Conservation (phyloP, 2,888 invertebrate genomes). For the Cryptus armator region DNA sequence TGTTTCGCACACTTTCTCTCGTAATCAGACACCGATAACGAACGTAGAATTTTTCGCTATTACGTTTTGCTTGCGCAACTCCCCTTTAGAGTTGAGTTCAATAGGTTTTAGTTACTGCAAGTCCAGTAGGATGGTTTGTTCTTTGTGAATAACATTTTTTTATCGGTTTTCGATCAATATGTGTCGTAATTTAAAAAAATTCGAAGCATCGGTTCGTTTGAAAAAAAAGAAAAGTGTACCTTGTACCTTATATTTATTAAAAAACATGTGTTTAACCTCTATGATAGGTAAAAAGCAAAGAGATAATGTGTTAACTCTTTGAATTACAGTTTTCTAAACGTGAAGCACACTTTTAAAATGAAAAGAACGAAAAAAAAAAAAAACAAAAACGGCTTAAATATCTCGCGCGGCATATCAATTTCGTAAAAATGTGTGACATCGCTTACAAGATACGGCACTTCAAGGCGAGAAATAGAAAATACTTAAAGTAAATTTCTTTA, state of each 20-base stretch:
- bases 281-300: neutral
- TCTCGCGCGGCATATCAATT: too few relatives aligned
- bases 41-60: conserved; percentile 51
- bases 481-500: too few relatives aligned
- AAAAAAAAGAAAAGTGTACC: neutral
- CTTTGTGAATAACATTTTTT: neutral
- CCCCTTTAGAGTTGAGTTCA: neutral
- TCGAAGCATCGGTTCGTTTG: neutral
- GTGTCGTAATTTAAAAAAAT: neutral
- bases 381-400: too few relatives aligned
- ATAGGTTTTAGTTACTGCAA: neutral
- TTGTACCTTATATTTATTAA: neutral
- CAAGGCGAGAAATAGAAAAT: too few relatives aligned
- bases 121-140: neutral
- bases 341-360: too few relatives aligned
- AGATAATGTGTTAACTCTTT: neutral
- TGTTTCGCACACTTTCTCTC: conserved; percentile 37
- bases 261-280: neutral
- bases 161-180: neutral
- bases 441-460: too few relatives aligned
- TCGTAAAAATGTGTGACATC: too few relatives aligned
- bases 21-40: conserved; percentile 46
- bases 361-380: too few relatives aligned
- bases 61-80: conserved; percentile 36
- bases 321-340: too few relatives aligned